Evolutionary conservation across 2,888 invertebrate species (phyloP).

Genomic region (Acrobasis consociella): DNA sequence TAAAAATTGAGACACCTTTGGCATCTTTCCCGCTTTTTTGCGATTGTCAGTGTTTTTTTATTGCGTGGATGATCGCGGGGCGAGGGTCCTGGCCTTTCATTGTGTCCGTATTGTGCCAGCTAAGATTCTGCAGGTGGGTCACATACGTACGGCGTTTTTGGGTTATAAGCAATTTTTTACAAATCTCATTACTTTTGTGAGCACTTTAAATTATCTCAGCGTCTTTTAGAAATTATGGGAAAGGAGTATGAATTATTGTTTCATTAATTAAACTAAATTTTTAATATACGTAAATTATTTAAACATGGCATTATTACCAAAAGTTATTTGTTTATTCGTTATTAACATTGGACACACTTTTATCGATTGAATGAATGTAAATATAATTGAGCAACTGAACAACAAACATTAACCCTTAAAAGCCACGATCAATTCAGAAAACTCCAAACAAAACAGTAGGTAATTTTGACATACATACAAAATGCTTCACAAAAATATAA

Average conservation of each 20-base stretch:
- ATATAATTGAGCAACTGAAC: no score
- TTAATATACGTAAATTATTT: not conserved
- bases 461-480: not conserved
- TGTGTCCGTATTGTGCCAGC: constrained; percentile 58
- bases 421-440: no score
- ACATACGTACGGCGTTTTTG: constrained; percentile 47
- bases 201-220: constrained; percentile 1
- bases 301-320: no score
- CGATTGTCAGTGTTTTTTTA: constrained; percentile 58
- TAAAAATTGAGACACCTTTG: constrained; percentile 80
- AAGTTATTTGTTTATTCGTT: no score
- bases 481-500: constrained; percentile 16
- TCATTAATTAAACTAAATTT: no score
- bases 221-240: not conserved
- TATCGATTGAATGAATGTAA: not conserved
- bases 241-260: not conserved
- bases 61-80: constrained; percentile 49
- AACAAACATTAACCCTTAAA: no score
- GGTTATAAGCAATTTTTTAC: constrained; percentile 39
- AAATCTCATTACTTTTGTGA: constrained; percentile 4
- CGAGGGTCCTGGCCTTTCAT: constrained; percentile 68
- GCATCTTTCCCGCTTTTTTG: constrained; percentile 75
- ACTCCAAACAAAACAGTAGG: constrained; percentile 4
- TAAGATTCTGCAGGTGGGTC: constrained; percentile 77
- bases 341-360: no score